These are phyloP conservation scores for Prunella fulvescens DNA, from an alignment of 2,113 vertebrate genomes.

Conservation along the genomic window DNA sequence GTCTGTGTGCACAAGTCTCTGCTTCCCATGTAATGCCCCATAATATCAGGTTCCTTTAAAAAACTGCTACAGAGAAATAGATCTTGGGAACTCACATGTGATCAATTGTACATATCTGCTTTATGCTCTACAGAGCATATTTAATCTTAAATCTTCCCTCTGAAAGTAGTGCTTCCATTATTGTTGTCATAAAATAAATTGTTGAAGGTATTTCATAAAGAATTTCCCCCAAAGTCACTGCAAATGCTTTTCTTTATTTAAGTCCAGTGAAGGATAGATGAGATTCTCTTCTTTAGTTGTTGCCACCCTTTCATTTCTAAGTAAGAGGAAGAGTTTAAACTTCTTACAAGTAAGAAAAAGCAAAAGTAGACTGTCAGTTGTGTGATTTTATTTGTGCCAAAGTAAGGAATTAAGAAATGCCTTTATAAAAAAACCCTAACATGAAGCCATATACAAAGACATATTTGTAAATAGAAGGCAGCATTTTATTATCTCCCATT, in stretches of 20 bases:
- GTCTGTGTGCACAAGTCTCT: not conserved
- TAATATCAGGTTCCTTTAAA: not conserved
- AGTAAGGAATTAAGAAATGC: not conserved
- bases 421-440: not conserved
- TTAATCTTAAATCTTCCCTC: not conserved
- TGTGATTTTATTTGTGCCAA: not conserved
- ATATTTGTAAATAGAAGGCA: not conserved
- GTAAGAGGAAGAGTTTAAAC: not conserved
- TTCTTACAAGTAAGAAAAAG: not conserved
- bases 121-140: not conserved
- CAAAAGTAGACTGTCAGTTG: not conserved
- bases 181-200: not conserved
- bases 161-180: slow-evolving; percentile 12
- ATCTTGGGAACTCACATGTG: not conserved
- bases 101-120: not conserved
- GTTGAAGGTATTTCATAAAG: not conserved
- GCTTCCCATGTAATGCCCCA: not conserved
- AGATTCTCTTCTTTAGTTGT: not conserved
- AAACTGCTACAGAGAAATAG: not conserved
- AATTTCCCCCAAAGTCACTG: not conserved
- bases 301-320: slow-evolving; percentile 12
- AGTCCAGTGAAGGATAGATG: not conserved
- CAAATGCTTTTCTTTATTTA: not conserved
- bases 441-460: not conserved
- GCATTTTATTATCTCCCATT: not conserved